Evolutionary conservation across 2,888 invertebrate species (phyloP).

Genomic region (Melieria crassipennis): DNA sequence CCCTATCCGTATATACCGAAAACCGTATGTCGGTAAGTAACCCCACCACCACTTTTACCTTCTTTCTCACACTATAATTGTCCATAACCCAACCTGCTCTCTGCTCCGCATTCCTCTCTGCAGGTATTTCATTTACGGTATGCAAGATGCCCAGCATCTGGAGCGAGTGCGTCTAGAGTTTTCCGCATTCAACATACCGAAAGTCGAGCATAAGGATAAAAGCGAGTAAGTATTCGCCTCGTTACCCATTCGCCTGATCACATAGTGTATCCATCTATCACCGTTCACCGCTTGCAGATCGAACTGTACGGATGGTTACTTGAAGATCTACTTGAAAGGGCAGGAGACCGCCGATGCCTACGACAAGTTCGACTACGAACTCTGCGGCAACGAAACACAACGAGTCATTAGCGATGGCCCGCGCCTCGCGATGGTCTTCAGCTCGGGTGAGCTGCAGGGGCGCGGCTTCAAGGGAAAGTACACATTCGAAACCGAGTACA

Average conservation of each 20-base stretch:
- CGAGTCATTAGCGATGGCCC: slow-evolving; percentile 90
- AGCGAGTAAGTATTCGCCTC: slow-evolving; percentile 77
- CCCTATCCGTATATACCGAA: slow-evolving; percentile 95
- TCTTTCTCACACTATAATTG: background rate
- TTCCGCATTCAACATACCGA: slow-evolving; percentile 89
- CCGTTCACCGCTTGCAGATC: slow-evolving; percentile 39
- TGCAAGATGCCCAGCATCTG: slow-evolving; percentile 96
- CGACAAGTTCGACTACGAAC: slow-evolving; percentile 91
- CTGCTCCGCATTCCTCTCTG: background rate
- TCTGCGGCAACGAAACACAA: slow-evolving; percentile 89
- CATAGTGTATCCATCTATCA: background rate
- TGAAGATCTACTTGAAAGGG: slow-evolving; percentile 90
- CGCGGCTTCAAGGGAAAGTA: slow-evolving; percentile 82
- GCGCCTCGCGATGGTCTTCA: slow-evolving; percentile 92
- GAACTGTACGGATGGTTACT: slow-evolving; percentile 89
- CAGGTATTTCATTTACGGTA: slow-evolving; percentile 95
- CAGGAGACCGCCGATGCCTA: slow-evolving; percentile 93
- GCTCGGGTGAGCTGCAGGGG: slow-evolving; percentile 90
- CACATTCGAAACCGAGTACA: slow-evolving; percentile 79
- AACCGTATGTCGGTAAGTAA: slow-evolving; percentile 85
- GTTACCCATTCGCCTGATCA: too few relatives aligned
- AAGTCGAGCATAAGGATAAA: slow-evolving; percentile 73
- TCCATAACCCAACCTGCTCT: background rate
- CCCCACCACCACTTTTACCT: background rate
- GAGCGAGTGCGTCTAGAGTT: slow-evolving; percentile 93